Evolutionary conservation across 2,113 vertebrate species (phyloP).

Genomic region (Paradoxurus hermaphroditus): DNA sequence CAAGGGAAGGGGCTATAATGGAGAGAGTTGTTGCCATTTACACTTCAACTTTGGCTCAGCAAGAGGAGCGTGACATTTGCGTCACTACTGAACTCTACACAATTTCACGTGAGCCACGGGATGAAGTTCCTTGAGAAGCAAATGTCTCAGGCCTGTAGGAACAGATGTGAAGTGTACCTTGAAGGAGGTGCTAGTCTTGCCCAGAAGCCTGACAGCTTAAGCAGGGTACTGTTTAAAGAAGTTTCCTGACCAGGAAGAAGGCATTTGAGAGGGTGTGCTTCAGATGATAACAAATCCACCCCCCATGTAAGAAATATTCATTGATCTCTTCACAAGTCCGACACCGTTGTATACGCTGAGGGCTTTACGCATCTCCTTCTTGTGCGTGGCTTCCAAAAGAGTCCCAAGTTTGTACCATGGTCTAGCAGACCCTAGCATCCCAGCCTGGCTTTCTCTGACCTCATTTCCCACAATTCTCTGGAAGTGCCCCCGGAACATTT

Average conservation of each 20-base stretch:
- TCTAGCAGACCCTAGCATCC: not conserved
- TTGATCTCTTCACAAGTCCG: not conserved
- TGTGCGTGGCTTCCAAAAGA: not conserved
- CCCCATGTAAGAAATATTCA: not conserved
- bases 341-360: not conserved
- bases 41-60: not conserved
- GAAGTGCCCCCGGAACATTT: too few relatives aligned
- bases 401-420: not conserved
- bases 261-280: not conserved
- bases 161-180: not conserved
- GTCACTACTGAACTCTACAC: not conserved
- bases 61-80: not conserved
- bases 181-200: not conserved
- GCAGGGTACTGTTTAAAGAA: not conserved
- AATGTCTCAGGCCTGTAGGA: not conserved
- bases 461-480: not conserved
- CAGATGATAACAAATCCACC: not conserved
- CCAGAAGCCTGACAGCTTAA: not conserved
- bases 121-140: not conserved
- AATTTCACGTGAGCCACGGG: not conserved
- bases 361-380: not conserved
- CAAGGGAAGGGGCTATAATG: not conserved
- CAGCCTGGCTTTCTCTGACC: not conserved
- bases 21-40: not conserved
- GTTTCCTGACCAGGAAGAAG: not conserved